Evolutionary conservation across 2,888 invertebrate genomes (phyloP).

Genomic region (Axea sp.): DNA sequence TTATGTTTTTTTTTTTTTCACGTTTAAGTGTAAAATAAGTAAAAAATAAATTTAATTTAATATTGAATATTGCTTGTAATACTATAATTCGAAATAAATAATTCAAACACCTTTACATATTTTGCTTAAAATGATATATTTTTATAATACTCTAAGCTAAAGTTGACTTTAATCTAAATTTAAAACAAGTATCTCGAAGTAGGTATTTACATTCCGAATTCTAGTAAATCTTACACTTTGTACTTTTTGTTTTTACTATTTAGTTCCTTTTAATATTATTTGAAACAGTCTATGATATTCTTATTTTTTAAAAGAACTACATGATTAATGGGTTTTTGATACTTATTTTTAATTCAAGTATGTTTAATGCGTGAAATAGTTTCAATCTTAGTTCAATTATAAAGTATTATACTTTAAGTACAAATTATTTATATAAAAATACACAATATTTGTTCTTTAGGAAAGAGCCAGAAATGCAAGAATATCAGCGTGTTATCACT

Average conservation of each 20-base stretch:
- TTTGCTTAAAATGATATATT: too few relatives aligned
- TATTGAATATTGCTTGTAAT: too few relatives aligned
- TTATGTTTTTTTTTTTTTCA: too few relatives aligned
- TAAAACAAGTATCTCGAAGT: conserved; percentile 30
- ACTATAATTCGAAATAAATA: too few relatives aligned
- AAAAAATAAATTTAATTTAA: too few relatives aligned
- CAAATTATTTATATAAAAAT: neutral
- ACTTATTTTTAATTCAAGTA: too few relatives aligned
- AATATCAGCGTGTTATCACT: conserved; percentile 84
- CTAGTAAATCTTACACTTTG: conserved; percentile 44
- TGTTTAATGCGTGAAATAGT: too few relatives aligned
- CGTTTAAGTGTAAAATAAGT: too few relatives aligned
- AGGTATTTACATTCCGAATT: conserved; percentile 44
- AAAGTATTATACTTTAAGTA: too few relatives aligned
- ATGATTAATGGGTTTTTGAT: too few relatives aligned
- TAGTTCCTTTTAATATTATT: conserved; percentile 24
- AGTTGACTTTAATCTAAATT: conserved; percentile 42
- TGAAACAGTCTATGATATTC: conserved; percentile 1
- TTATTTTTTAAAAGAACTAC: neutral
- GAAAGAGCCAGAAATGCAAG: conserved; percentile 85
- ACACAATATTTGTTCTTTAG: conserved; percentile 76
- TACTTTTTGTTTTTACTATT: conserved; percentile 30
- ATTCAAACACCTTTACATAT: too few relatives aligned
- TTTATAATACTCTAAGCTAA: conserved; percentile 12
- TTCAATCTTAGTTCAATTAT: too few relatives aligned